Evolutionary conservation across 2,888 invertebrate genomes (phyloP), one percentile per base, ranked within the genome.

Genomic region (Ctena decussata): DNA sequence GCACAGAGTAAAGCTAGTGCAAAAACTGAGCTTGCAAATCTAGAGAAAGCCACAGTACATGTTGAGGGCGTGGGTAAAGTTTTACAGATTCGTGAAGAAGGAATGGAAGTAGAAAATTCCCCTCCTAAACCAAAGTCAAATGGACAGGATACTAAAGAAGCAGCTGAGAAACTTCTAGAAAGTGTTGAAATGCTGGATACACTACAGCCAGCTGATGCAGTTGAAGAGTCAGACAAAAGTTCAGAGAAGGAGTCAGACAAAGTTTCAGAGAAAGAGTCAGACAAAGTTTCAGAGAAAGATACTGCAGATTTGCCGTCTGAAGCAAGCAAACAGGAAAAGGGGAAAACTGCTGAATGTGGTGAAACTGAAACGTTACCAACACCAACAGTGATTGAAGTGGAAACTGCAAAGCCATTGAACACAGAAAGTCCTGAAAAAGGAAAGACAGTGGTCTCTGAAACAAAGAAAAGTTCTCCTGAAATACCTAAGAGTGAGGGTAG

Each of bases 1-100:
- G 94, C 93, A 15, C 94, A 94, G 78, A 94, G 94, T 86, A 94
- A 94, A 82, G 86, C 90, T 0, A 91, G 91, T 37, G 90, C 89
- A 1, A 93, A 93, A 60, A 73, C 88, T 32, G 90, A 87, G 24
- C 49, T 75, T 1, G 84, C 77, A 18, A 72, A 78, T 21, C 60
- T 84, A 11, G 86, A 90, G 39, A 89, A 91, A 60, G 89, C 91
- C 12, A 91, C 93, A 1, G 83, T 92, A 8, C 91, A 92, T 46
- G 91, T 93, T 35, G 93, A 93, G 60, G 93, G 92, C 24, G 91
- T 92, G 1, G 90, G 90, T 8, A 93, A 90, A 85, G 91, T 93
- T 32, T 89, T 93, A 0, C 90, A 91, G 72, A 92, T 93, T 24
- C n/a, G 21, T 24, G 57, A 57, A 27, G 57, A 57, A 57, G 57